These are phyloP conservation scores for Euphonia xanthogaster DNA, from an alignment of 2,797 vertebrate genomes.

Conservation along the genomic window DNA sequence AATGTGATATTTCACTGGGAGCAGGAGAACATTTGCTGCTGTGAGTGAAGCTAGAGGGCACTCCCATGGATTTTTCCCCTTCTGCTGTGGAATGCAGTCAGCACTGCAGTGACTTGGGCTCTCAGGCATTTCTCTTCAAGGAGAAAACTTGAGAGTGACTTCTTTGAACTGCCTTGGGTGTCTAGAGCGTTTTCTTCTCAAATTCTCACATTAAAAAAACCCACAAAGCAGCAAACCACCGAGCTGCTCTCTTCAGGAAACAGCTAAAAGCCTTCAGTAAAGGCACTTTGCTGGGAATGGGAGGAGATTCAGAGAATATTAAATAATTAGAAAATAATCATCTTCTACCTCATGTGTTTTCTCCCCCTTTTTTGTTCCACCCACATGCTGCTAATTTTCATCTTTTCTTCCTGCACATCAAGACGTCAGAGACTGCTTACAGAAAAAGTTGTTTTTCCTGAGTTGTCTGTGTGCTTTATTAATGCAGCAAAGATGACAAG, in stretches of 20 bases:
- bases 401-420: conserved; percentile 63
- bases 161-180: neutral
- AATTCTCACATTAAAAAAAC: neutral
- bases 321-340: conserved; percentile 65
- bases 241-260: conserved; percentile 17
- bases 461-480: conserved; percentile 47
- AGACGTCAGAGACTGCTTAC: conserved; percentile 56
- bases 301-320: conserved; percentile 39
- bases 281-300: neutral
- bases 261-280: neutral
- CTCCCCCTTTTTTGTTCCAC: conserved; percentile 55
- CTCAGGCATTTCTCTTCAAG: neutral
- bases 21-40: neutral
- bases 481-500: conserved; percentile 29
- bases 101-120: neutral
- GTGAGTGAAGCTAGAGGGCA: neutral
- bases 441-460: conserved; percentile 57
- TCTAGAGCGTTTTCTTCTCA: neutral
- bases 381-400: conserved; percentile 65
- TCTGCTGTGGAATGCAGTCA: conserved; percentile 4
- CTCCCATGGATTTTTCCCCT: neutral
- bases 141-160: neutral
- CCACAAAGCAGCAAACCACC: neutral
- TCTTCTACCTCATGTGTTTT: conserved; percentile 27
- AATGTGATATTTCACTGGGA: neutral